Evolutionary conservation across 2,113 vertebrate species (phyloP).

Genomic region (Asarcornis scutulata): DNA sequence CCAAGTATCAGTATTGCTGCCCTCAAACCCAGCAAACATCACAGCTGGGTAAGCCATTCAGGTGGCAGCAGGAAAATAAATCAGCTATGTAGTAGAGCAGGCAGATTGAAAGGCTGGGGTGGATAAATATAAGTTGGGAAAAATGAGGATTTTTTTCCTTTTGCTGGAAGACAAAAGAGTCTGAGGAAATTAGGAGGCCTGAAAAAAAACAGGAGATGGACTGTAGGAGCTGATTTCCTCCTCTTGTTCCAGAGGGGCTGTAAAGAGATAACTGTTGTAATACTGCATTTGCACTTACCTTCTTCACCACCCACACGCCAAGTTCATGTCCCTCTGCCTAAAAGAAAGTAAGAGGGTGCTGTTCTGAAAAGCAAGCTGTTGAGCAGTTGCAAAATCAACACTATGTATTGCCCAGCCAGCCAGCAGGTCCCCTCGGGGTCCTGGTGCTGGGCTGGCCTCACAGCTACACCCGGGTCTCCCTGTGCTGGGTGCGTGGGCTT

Average conservation of each 20-base stretch:
- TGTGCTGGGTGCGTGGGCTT: rapidly evolving
- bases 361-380: too few relatives aligned
- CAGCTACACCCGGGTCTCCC: rapidly evolving
- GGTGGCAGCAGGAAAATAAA: background rate
- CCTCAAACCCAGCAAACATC: background rate
- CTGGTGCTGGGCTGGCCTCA: rapidly evolving
- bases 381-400: background rate
- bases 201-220: background rate
- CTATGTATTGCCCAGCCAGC: rapidly evolving
- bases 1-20: rapidly evolving
- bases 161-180: background rate
- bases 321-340: background rate
- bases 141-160: background rate
- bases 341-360: background rate
- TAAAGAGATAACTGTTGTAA: rapidly evolving
- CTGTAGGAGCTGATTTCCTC: background rate
- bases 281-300: background rate
- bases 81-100: rapidly evolving
- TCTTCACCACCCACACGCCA: background rate
- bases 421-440: rapidly evolving
- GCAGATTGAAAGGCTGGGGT: background rate
- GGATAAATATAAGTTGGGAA: background rate
- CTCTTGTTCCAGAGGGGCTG: background rate
- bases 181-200: background rate
- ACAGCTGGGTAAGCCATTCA: background rate